Evolutionary conservation across 2,113 vertebrate genomes (phyloP), one percentile per base, ranked within the genome.

Genomic region (Bambusicola thoracicus): DNA sequence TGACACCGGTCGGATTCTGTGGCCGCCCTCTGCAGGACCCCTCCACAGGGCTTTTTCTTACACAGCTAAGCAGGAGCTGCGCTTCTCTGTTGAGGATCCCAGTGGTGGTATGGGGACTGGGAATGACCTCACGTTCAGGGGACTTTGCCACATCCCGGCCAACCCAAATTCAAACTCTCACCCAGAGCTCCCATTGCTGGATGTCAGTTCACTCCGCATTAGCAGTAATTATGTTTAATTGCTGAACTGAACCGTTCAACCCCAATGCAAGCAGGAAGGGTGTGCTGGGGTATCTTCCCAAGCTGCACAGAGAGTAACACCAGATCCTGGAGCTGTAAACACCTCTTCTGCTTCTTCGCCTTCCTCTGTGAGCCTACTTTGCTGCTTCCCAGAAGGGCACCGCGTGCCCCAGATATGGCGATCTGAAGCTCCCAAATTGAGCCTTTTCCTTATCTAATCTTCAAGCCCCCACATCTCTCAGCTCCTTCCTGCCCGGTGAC

Each of bases 401-500:
- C 0, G 2, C 38, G 81, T 44, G 53, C 87, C 92, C 85, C 92
- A 83, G 92, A 85, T 83, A 70, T 1, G 3, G 81, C 1, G 2
- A 63, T 84, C 29, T 0, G 0, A 77, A 59, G 85, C 78, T 96
- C 93, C 92, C 87, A 87, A 92, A 94, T 93, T 80, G 82, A 74
- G 93, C 72, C 43, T 84, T 77, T 63, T 89, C 70, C 74, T 87
- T 95, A 96, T 95, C 96, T 97, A 95, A 96, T 97, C 89, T 61
- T 46, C 0, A 5, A 67, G 87, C 85, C 89, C 81, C 91, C 89
- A 84, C 81, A 89, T 92, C 89, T 91, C 5, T 1, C 81, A 94
- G 91, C 86, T 44, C 75, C 87, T 96, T 96, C 95, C 96, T 96
- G 96, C 81, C 81, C 15, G 12, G 92, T 94, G 96, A 91, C 89